Base-by-base conservation (phyloP, 2,888 invertebrate genomes). In the Sipha maydis region DNA sequence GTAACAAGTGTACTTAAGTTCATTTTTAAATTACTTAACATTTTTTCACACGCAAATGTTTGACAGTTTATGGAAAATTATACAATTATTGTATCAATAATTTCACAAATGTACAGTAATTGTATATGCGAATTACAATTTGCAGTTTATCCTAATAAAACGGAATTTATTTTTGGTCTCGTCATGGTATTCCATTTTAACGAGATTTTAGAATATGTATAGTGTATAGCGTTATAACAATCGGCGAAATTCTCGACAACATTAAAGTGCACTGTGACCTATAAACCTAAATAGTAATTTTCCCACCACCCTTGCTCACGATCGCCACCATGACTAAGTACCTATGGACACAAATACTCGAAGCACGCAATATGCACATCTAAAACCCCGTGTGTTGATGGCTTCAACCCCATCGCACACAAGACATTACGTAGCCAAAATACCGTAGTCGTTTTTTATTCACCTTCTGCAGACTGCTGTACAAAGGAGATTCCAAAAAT, bases 281-380 rank as follows among this genome's bases (percentile, higher is more conserved):
- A 86, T 25, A 86, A 71, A 86, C 85, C 85, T 69, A 78, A 28
- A 69, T 69, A 75, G 25, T 75, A 75, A 38, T 17, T 31, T 25
- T 7, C 38, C 34, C 48, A 48, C 48, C 14, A 14, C 48, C 38
- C 25, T 38, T 17, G 34, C 28, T 14, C 21, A 38, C 11, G 75
- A 75, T 38, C 3, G 4, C 38, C n/a, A 75, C 69, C 69, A 25
- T 28, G 69, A 9, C 61, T 61, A 61, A 61, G 61, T 61, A 21
- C 61, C 61, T 48, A 48, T 11, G 48, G 48, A 14, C 48, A 61
- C 73, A 73, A 17, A 61, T 76, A 21, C 34, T 48, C n/a, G 14
- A 38, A 21, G 38, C 86, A 88, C 86, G 80, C 86, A 31, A 88
- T 73, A 41, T 28, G 31, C 31, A 48, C 80, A 88, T 88, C 41